Evolutionary conservation across 1,140 invertebrate species (phyloP).

Genomic region (Orchesella cincta): DNA sequence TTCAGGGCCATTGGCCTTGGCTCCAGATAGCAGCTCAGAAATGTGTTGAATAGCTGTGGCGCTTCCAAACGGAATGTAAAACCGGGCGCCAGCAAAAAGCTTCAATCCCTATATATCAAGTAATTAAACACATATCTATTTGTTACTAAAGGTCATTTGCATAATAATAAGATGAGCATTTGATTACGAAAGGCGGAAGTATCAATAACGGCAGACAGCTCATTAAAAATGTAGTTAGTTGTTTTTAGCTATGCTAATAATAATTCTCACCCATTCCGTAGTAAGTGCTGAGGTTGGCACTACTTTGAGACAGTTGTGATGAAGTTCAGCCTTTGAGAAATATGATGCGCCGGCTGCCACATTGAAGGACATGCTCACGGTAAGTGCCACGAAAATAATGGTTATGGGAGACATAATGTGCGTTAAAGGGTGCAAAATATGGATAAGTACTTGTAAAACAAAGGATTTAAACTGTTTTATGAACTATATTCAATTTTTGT

Average conservation of each 20-base stretch:
- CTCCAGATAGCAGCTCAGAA: slow-evolving; percentile 24
- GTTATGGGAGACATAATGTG: neutral
- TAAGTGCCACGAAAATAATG: too few species aligned
- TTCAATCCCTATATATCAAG: neutral
- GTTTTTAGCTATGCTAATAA: neutral
- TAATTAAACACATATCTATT: neutral
- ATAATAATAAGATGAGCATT: neutral
- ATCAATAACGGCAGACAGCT: too few species aligned
- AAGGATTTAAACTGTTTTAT: neutral
- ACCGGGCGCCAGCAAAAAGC: slow-evolving; percentile 26
- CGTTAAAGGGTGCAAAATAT: neutral
- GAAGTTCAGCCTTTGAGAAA: slow-evolving; percentile 12
- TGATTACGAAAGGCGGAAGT: neutral
- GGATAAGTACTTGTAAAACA: neutral
- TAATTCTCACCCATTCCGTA: slow-evolving; percentile 6
- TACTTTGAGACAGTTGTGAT: slow-evolving; percentile 12
- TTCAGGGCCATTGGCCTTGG: neutral
- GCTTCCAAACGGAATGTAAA: slow-evolving; percentile 32
- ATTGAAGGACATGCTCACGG: neutral
- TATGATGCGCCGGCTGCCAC: neutral
- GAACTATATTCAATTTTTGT: neutral
- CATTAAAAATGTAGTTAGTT: too few species aligned
- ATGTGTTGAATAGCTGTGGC: slow-evolving; percentile 5
- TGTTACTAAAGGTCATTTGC: neutral
- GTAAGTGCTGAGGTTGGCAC: neutral